Percentiles rank a stretch among this genome's conserved stretches.
These are phyloP conservation scores for Stigmatopora nigra DNA, from an alignment of 2,113 vertebrate genomes.

Conservation along the genomic window DNA sequence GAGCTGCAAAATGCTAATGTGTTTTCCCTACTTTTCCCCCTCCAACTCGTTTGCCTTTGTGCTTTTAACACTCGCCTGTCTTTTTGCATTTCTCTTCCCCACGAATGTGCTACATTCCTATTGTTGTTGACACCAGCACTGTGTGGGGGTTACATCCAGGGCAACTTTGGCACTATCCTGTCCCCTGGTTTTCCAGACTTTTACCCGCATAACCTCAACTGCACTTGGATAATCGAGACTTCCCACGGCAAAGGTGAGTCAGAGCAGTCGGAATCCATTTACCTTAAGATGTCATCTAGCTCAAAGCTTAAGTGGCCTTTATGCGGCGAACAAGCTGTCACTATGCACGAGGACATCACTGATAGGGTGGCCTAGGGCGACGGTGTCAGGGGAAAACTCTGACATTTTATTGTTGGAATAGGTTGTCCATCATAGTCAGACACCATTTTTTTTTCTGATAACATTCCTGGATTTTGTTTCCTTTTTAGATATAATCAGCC, in stretches of 20 bases:
- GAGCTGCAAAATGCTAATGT: constrained; percentile 23
- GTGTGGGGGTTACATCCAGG: constrained; percentile 93
- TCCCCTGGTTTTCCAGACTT: constrained; percentile 97
- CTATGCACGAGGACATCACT: constrained; percentile 22
- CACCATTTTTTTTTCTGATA: constrained; percentile 26
- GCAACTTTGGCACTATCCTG: constrained; percentile 87
- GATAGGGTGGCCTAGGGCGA: constrained; percentile 44
- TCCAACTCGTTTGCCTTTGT: constrained; percentile 11
- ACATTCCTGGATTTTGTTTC: constrained; percentile 18
- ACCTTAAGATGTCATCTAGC: constrained; percentile 35
- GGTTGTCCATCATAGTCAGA: constrained; percentile 23
- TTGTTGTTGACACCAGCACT: constrained; percentile 68
- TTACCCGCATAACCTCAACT: constrained; percentile 98
- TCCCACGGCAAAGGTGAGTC: constrained; percentile 93
- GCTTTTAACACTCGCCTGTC: constrained; percentile 14
- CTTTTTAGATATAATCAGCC: background rate
- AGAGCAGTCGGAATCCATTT: constrained; percentile 49
- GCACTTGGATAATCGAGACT: constrained; percentile 94
- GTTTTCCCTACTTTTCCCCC: background rate
- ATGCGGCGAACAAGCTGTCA: constrained; percentile 38
- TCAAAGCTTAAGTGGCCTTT: constrained; percentile 36
- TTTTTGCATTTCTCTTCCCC: constrained; percentile 7
- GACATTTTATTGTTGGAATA: constrained; percentile 36
- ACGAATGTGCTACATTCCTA: background rate
- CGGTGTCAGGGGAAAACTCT: constrained; percentile 23